A percentile compares a stretch with the other conserved stretches of the same genome.
Conservation (phyloP, 2,113 vertebrate species). For the Stegostoma tigrinum region DNA sequence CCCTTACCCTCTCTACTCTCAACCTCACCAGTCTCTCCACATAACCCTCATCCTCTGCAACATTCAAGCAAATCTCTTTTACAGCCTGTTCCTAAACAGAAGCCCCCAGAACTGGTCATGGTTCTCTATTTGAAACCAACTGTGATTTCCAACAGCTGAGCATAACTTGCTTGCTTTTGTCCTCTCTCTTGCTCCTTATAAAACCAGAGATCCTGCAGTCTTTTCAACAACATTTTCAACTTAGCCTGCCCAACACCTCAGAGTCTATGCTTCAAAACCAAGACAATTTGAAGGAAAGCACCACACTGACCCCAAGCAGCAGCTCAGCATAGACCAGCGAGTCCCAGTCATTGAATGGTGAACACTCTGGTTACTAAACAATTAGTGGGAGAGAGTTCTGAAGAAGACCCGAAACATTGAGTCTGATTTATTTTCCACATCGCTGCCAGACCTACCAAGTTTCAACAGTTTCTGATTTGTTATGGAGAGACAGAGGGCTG, state of each 20-base stretch:
- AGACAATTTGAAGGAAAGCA: not conserved
- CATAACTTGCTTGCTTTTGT: not conserved
- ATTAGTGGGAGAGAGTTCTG: no score
- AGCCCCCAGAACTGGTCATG: not conserved
- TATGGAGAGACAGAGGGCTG: not conserved
- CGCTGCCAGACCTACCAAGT: no score
- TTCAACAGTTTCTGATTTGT: no score
- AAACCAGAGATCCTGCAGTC: not conserved
- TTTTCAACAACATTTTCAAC: not conserved
- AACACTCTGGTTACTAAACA: no score
- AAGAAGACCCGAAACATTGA: no score
- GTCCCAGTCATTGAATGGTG: no score
- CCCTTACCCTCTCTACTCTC: no score
- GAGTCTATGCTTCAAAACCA: not conserved
- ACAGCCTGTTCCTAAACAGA: no score
- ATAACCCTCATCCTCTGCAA: no score
- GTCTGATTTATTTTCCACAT: no score
- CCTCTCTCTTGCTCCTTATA: not conserved
- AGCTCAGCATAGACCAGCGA: no score
- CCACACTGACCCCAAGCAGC: not conserved
- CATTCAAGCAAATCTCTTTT: not conserved
- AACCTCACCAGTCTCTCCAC: not conserved
- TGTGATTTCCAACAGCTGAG: not conserved
- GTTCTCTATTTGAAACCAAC: not conserved
- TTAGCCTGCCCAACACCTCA: not conserved